Base-by-base conservation (phyloP, 1,140 invertebrate genomes). In the Uloborus diversus region DNA sequence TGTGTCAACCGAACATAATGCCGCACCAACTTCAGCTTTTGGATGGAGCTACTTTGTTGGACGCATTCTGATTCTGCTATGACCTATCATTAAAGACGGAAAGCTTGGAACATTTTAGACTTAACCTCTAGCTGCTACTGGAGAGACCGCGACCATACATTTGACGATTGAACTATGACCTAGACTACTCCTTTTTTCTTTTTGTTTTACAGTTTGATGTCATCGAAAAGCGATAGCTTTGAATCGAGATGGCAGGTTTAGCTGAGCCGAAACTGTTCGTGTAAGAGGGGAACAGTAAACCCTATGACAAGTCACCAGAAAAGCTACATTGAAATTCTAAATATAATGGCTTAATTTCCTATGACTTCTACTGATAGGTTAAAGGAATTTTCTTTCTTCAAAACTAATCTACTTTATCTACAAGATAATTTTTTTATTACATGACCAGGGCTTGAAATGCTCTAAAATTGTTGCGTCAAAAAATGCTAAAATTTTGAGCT, bases 21-120 rank as follows among this genome's bases (percentile, higher is more conserved):
- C 53, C 47, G 66, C 32, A 9, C 57, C 51, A 73, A 14, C 13
- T 57, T 30, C 32, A 49, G 37, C 25, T 11, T 23, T n/a, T 73
- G 70, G 70, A 73, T 73, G 70, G 70, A 73, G 57, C 70, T 73
- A 73, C 35, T 42, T 49, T 42, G 56, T 62, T 70, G 70, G 70
- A 73, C 70, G 70, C 70, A 23, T 62, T 49, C 70, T 73, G 70
- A 73, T 73, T 71, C 70, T 73, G 59, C 59, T 71, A 56, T 49
- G 33, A 59, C 30, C 69, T 71, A 73, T 62, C 28, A n/a, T 56
- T 71, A 57, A 57, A 73, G 70, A 73, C 70, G 70, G 70, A 73
- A 73, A 73, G 70, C 57, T 62, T 73, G 57, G 51, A 62, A 73
- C 57, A 33, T 51, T 73, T 53, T 73, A 20, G 33, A 73, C 35